Percentiles rank a stretch among this genome's conserved stretches.
phyloP scores from a whole-genome alignment of 1,140 invertebrate genomes.

The Drosophila bocqueti region DNA sequence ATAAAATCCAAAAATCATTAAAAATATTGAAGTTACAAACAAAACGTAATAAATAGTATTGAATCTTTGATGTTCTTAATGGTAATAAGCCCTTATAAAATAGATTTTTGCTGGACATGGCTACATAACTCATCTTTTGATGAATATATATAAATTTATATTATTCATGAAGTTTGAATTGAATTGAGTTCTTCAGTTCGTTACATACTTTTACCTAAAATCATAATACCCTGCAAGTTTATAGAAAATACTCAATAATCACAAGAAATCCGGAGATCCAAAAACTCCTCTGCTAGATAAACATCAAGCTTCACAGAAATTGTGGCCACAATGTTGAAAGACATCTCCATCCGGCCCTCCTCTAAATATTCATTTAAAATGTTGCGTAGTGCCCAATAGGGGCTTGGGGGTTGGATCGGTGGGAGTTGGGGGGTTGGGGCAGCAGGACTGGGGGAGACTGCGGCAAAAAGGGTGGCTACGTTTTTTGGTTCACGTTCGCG shows the following conservation, averaged over 20 bases:
- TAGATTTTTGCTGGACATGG: no score
- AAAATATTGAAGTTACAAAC: no score
- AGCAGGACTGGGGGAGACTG: not conserved
- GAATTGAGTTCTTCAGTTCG: not conserved
- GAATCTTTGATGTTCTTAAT: no score
- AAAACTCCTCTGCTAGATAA: slow-evolving; percentile 10
- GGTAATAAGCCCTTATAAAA: no score
- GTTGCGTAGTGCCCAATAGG: slow-evolving; percentile 40
- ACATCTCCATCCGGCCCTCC: slow-evolving; percentile 11
- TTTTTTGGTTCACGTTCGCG: slow-evolving; percentile 53
- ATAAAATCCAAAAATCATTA: no score
- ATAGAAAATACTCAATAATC: not conserved
- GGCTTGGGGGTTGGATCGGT: not conserved
- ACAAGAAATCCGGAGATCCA: not conserved
- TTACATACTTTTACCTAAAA: not conserved
- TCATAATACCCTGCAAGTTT: not conserved
- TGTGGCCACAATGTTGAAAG: slow-evolving; percentile 33
- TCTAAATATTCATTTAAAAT: slow-evolving; percentile 70
- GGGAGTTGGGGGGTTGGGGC: not conserved
- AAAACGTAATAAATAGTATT: no score
- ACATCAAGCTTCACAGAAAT: slow-evolving; percentile 9
- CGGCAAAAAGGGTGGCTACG: not conserved
- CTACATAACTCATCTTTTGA: no score
- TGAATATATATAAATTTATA: no score
- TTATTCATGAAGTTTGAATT: not conserved